Percentiles rank a stretch among this genome's conserved stretches.
Evolutionary conservation across 1,140 invertebrate genomes (phyloP).

Genomic region (Heliconius eleuchia): DNA sequence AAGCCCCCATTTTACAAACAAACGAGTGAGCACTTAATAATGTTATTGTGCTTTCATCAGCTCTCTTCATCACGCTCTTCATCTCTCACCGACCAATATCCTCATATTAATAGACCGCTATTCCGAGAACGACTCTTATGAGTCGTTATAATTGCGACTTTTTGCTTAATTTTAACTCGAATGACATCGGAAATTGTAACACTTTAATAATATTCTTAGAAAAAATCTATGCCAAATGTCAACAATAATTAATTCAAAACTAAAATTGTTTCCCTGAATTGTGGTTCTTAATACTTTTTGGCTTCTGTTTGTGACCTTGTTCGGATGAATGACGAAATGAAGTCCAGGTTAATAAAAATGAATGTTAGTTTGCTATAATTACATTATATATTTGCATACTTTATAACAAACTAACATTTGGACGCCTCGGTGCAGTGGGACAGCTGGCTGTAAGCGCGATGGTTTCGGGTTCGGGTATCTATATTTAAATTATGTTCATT

Average conservation of each 20-base stretch:
- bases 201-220: not conserved
- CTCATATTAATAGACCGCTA: slow-evolving; percentile 16
- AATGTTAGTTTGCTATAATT: too few species aligned
- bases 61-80: not conserved
- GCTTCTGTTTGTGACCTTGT: not conserved
- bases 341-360: too few species aligned
- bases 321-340: not conserved
- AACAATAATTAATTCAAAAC: not conserved
- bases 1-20: not conserved
- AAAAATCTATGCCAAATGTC: slow-evolving; percentile 1
- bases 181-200: not conserved
- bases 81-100: slow-evolving; percentile 19
- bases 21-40: not conserved
- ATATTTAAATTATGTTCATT: too few species aligned
- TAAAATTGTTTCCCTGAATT: slow-evolving; percentile 5
- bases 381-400: too few species aligned
- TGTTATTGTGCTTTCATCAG: slow-evolving; percentile 15
- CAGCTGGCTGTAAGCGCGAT: too few species aligned
- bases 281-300: not conserved
- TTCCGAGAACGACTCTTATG: slow-evolving; percentile 19
- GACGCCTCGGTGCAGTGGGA: too few species aligned
- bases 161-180: not conserved
- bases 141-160: not conserved
- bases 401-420: too few species aligned
- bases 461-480: too few species aligned